Percentiles rank a stretch among this genome's conserved stretches.
These are phyloP conservation scores for Stenchaetothrips biformis DNA, from an alignment of 2,888 invertebrate genomes.

Conservation along the genomic window DNA sequence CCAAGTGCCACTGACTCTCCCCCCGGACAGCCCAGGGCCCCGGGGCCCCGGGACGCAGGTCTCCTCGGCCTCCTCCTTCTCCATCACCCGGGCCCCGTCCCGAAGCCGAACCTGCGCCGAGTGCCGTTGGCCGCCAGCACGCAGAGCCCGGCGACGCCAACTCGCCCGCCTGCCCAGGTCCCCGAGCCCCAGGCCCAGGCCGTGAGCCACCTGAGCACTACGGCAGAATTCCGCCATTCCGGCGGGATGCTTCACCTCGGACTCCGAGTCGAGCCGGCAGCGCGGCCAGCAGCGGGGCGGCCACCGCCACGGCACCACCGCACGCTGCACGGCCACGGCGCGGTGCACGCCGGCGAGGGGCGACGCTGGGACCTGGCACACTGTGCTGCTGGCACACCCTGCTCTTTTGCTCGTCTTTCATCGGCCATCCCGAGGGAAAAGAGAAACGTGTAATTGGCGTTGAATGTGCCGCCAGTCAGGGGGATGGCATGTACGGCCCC, in stretches of 20 bases:
- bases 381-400: not conserved
- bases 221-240: constrained; percentile 16
- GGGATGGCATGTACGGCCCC: no score
- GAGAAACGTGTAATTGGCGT: no score
- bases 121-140: not conserved
- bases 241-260: not conserved
- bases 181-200: no score
- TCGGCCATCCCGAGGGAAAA: no score
- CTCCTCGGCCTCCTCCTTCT: not conserved
- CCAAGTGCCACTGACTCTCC: not conserved
- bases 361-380: not conserved
- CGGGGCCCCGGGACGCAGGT: not conserved
- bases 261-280: not conserved
- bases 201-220: not conserved
- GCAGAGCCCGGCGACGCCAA: no score
- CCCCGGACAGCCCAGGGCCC: not conserved
- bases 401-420: no score
- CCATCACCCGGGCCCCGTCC: not conserved
- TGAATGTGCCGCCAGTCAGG: no score
- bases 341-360: not conserved
- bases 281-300: not conserved
- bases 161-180: no score
- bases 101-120: not conserved
- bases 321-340: not conserved
- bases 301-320: constrained; percentile 5